Conservation (phyloP, 2,888 invertebrate species). For the Phasia obesa region DNA sequence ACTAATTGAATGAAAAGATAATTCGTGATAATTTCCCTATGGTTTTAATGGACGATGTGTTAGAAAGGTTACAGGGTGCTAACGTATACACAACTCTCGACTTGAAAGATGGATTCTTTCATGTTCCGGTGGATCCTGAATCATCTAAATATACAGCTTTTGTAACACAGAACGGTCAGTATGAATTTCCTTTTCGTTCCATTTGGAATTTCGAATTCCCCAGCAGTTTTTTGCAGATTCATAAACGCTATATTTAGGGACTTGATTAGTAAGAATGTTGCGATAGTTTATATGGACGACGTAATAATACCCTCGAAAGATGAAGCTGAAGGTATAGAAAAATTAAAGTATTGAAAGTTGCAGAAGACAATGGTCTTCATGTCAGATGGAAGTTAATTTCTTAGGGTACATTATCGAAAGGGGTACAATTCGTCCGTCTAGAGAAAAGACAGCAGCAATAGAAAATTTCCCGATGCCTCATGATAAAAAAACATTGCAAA, state of each 20-base stretch:
- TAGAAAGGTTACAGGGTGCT: slow-evolving; percentile 27
- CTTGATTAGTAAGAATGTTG: background rate
- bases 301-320: slow-evolving; percentile 17
- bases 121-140: slow-evolving; percentile 17
- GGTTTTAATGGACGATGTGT: slow-evolving; percentile 59
- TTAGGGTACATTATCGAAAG: too few relatives aligned
- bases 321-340: slow-evolving; percentile 42
- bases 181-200: background rate
- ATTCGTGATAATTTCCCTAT: slow-evolving; percentile 63
- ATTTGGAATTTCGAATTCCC: slow-evolving; percentile 17
- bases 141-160: slow-evolving; percentile 63
- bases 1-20: slow-evolving; percentile 29
- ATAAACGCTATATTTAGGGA: slow-evolving; percentile 1
- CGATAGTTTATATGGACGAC: background rate
- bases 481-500: slow-evolving; percentile 51
- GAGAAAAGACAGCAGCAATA: slow-evolving; percentile 54
- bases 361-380: too few relatives aligned
- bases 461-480: slow-evolving; percentile 48
- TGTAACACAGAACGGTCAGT: slow-evolving; percentile 24
- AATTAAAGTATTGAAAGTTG: slow-evolving; percentile 14
- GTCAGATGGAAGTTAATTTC: too few relatives aligned
- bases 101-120: slow-evolving; percentile 18
- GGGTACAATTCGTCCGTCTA: slow-evolving; percentile 45
- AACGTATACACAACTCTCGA: slow-evolving; percentile 21
- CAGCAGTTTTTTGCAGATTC: slow-evolving; percentile 9